Conservation (phyloP, 2,888 invertebrate species). For the Matsumyia berberina region DNA sequence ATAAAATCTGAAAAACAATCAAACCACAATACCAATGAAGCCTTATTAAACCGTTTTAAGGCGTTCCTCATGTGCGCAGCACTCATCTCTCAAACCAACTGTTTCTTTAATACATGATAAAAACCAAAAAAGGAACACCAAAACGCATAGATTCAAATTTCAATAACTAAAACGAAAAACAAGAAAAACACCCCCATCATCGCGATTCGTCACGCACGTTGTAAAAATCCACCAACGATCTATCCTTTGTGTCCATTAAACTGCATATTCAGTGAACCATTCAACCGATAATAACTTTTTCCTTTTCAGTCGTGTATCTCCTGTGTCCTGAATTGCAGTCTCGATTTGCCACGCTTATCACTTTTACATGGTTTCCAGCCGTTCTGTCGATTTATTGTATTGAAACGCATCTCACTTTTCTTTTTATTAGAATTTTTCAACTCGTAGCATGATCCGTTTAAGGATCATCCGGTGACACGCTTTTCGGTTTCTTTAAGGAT, state of each 20-base stretch:
- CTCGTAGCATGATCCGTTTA: slow-evolving; percentile 42
- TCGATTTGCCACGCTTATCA: slow-evolving; percentile 67
- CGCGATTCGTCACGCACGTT: slow-evolving; percentile 68
- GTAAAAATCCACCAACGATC: slow-evolving; percentile 72
- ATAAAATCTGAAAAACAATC: too few species aligned
- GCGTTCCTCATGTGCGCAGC: not conserved
- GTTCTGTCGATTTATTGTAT: slow-evolving; percentile 65
- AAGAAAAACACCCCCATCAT: slow-evolving; percentile 60
- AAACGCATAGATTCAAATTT: slow-evolving; percentile 43
- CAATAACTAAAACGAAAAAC: slow-evolving; percentile 22
- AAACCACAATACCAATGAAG: not conserved
- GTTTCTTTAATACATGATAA: not conserved
- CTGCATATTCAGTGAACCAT: slow-evolving; percentile 52
- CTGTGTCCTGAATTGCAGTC: slow-evolving; percentile 50
- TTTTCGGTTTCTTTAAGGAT: slow-evolving; percentile 47
- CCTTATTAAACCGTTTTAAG: not conserved
- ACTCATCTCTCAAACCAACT: slow-evolving; percentile 7
- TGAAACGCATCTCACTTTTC: slow-evolving; percentile 42
- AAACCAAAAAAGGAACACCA: slow-evolving; percentile 9
- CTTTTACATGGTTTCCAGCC: slow-evolving; percentile 55
- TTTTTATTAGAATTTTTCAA: slow-evolving; percentile 7
- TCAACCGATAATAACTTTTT: slow-evolving; percentile 62
- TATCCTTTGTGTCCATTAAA: slow-evolving; percentile 43
- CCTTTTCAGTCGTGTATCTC: not conserved
- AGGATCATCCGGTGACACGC: slow-evolving; percentile 72